Base-by-base conservation (phyloP, 2,888 invertebrate species). In the Ametastegia equiseti region DNA sequence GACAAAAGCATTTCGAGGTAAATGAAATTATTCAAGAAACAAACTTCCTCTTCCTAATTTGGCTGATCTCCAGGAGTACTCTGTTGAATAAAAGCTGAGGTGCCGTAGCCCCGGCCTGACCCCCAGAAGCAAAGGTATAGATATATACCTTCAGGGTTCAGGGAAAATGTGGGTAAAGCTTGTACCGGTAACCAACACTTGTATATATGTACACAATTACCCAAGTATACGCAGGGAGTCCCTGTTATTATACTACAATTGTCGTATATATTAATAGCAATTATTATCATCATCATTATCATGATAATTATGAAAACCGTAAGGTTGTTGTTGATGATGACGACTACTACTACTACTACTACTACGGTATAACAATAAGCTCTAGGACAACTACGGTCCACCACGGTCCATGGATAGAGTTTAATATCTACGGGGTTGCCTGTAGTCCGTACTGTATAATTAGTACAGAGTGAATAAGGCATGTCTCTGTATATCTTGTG, bases 21-120 rank as follows among this genome's bases (percentile, higher is more conserved):
- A 54, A 54, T 33, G 63, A 63, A 63, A 63, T 63, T 63, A 63
- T 63, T 30, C 63, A 63, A 63, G 63, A 63, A 63, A 63, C 63
- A n/a, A 33, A 63, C 15, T 33, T 63, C 33, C 33, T 63, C 5
- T 33, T 63, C 63, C 63, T 13, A 9, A 27, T 63, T 63, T 36
- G 7, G 30, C 63, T 63, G 63, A 63, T 33, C 63, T 36, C 63
- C 15, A 63, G 63, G n/a, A 63, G 11, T 15, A 63, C 63, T n/a
- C 23, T 9, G 36, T 27, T 63, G 63, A 63, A 63, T 63, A 63
- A 63, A 63, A 36, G 63, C 23, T 23, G 54, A 54, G 23, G 54
- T 23, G 23, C 54, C 11, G 23, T 3, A 23, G 11, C 54, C n/a
- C n/a, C 54, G 23, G 23, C 23, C 54, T 23, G 54, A 23, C 54